Percentiles rank a stretch among this genome's conserved stretches.
Conservation (phyloP, 2,113 vertebrate genomes). For the Edolisoma coerulescens region DNA sequence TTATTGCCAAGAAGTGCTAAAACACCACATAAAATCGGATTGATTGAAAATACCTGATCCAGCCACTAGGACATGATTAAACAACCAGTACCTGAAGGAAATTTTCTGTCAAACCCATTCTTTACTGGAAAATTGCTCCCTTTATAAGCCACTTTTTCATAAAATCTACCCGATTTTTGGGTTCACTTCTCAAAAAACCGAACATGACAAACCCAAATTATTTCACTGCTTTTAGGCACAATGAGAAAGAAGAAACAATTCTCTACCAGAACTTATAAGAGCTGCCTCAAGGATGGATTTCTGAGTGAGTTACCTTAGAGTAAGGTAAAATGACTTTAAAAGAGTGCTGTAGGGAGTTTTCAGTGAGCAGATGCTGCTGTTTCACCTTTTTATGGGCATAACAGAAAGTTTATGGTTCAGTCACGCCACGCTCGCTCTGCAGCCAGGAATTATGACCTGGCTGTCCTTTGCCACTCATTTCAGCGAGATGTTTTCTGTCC, state of each 20-base stretch:
- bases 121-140: neutral
- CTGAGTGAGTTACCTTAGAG: neutral
- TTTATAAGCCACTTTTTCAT: neutral
- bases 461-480: slow-evolving; percentile 3
- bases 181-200: neutral
- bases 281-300: neutral
- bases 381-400: neutral
- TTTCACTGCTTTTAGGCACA: neutral
- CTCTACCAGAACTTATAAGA: neutral
- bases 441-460: neutral
- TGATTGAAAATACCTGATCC: neutral
- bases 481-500: neutral
- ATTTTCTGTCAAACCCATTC: neutral
- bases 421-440: neutral
- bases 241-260: neutral
- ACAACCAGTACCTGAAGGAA: neutral
- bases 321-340: neutral
- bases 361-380: neutral
- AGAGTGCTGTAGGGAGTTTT: neutral
- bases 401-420: neutral
- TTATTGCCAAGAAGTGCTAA: neutral
- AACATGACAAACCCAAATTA: neutral
- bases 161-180: neutral
- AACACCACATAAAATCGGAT: neutral
- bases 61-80: neutral